Evolutionary conservation across 2,797 vertebrate species (phyloP).

Genomic region (Yasuhikotakia modesta): DNA sequence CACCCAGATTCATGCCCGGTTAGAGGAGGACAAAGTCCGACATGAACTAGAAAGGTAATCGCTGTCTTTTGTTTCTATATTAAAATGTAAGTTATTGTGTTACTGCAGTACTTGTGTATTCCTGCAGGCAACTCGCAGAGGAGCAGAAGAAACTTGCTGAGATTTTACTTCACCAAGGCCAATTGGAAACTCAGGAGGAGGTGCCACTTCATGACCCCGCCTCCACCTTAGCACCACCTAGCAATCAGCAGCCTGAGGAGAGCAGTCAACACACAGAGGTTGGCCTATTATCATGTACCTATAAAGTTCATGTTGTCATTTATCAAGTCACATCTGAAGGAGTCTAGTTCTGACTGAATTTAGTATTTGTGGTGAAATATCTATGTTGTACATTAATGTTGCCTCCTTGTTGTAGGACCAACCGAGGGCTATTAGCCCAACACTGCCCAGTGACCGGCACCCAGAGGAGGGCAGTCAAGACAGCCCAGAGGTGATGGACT

Average conservation of each 20-base stretch:
- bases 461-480: neutral
- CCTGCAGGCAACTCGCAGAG: slow-evolving; percentile 70
- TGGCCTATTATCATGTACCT: no score
- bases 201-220: neutral
- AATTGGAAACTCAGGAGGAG: slow-evolving; percentile 60
- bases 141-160: slow-evolving; percentile 76
- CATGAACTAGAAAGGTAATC: slow-evolving; percentile 74
- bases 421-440: neutral
- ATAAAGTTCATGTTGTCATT: neutral
- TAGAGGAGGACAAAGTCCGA: slow-evolving; percentile 76
- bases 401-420: no score
- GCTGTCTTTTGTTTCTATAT: neutral
- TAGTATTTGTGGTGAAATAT: slow-evolving; percentile 49
- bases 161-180: slow-evolving; percentile 70
- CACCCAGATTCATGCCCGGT: slow-evolving; percentile 76
- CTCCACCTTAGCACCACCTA: neutral
- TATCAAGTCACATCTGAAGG: neutral
- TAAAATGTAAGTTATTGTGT: neutral
- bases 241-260: slow-evolving; percentile 58
- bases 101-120: neutral
- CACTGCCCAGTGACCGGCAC: neutral
- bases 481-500: slow-evolving; percentile 15
- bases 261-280: slow-evolving; percentile 61
- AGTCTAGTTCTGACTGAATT: neutral
- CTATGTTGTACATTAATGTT: no score